Evolutionary conservation across 2,113 vertebrate genomes (phyloP).

Genomic region (Dipodomys spectabilis): DNA sequence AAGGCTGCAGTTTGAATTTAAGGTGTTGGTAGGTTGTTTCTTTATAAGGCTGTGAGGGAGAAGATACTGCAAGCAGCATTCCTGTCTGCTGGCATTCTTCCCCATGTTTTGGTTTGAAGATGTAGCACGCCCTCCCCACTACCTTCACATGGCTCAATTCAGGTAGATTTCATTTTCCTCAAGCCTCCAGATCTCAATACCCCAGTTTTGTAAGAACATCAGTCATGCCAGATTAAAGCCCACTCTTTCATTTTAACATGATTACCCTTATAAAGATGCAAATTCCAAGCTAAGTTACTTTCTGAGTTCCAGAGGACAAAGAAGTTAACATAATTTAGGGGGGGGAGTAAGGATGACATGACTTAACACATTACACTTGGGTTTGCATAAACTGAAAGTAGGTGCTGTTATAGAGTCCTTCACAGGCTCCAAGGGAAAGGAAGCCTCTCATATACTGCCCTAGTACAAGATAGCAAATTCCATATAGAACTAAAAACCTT

Average conservation of each 20-base stretch:
- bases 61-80: not conserved
- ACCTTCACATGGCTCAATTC: not conserved
- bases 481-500: not conserved
- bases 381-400: not conserved
- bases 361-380: not conserved
- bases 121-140: not conserved
- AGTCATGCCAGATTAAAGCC: not conserved
- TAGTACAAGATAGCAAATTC: not conserved
- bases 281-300: not conserved
- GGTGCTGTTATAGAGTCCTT: not conserved
- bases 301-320: too few species aligned
- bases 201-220: not conserved
- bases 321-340: too few species aligned
- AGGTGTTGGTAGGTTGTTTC: not conserved
- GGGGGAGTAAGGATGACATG: not conserved
- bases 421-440: not conserved
- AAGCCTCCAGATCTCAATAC: not conserved
- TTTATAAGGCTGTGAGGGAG: not conserved
- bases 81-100: not conserved
- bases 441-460: not conserved
- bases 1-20: not conserved
- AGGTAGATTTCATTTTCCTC: too few species aligned
- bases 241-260: not conserved
- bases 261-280: not conserved
- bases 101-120: not conserved